These are phyloP conservation scores for Actinia equina DNA, from an alignment of 64 coral and sea anemone species.

Conservation along the genomic window DNA sequence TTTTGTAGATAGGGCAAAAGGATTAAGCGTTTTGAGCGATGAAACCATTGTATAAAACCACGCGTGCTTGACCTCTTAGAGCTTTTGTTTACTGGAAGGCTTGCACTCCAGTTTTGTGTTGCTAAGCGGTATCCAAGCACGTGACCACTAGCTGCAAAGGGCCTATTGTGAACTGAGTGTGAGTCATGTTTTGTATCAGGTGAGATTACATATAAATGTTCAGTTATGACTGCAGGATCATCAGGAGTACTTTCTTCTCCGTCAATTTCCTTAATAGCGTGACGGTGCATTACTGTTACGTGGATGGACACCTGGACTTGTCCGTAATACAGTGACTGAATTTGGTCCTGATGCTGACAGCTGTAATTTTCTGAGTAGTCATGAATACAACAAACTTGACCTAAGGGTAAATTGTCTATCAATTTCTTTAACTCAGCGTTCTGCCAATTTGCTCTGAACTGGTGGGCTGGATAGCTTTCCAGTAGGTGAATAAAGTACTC, in stretches of 20 bases:
- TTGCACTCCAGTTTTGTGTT: too few relatives aligned
- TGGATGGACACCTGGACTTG: conserved; percentile 17
- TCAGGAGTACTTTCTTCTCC: background rate
- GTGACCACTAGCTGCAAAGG: too few relatives aligned
- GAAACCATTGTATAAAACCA: too few relatives aligned
- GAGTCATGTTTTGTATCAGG: conserved; percentile 20
- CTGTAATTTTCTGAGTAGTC: conserved; percentile 39
- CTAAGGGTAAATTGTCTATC: background rate
- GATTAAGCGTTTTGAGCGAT: too few relatives aligned
- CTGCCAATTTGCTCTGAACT: background rate
- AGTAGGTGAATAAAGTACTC: background rate
- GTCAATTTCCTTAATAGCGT: background rate
- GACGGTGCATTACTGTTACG: background rate
- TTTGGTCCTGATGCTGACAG: conserved; percentile 26
- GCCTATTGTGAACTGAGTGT: conserved; percentile 8
- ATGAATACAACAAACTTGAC: background rate
- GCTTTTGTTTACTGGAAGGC: too few relatives aligned
- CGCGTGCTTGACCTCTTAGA: too few relatives aligned
- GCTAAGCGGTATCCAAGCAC: too few relatives aligned
- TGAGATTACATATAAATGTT: conserved; percentile 22
- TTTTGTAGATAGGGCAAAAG: too few relatives aligned
- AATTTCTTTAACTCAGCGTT: background rate
- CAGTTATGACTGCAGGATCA: background rate
- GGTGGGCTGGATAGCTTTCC: background rate
- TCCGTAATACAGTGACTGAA: conserved; percentile 36